Evolutionary conservation across 2,888 invertebrate genomes (phyloP).

Genomic region (Campopleginae sp.): DNA sequence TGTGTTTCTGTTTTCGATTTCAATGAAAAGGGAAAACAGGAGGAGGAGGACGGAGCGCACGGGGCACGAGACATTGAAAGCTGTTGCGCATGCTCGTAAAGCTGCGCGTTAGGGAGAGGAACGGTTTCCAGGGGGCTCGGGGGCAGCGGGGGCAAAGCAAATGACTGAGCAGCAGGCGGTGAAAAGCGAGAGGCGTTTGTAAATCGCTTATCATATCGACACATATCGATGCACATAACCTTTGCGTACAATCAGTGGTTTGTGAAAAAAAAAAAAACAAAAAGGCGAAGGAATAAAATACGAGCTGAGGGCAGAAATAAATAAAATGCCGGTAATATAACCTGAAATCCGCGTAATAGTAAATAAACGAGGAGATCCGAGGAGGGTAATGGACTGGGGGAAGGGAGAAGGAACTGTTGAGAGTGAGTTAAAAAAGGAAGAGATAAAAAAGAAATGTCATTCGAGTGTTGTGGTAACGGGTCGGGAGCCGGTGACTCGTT

Average conservation of each 20-base stretch:
- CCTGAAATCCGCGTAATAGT: constrained; percentile 10
- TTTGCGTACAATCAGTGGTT: constrained; percentile 8
- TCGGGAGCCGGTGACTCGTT: constrained; percentile 74
- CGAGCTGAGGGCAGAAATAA: neutral
- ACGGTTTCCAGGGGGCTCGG: neutral
- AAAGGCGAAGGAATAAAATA: neutral
- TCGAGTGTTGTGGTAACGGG: constrained; percentile 79
- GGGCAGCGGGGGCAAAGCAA: neutral
- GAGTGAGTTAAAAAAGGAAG: neutral
- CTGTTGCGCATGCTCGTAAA: constrained; percentile 19
- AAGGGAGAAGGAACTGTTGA: neutral
- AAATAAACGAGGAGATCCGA: neutral
- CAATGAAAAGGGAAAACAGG: constrained; percentile 78
- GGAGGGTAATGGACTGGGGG: neutral
- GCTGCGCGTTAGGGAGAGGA: neutral
- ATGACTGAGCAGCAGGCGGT: neutral
- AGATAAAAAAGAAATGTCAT: constrained; percentile 31
- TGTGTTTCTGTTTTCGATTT: constrained; percentile 73
- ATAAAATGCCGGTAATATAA: constrained; percentile 9
- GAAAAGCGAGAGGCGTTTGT: constrained; percentile 68
- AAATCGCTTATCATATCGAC: constrained; percentile 8
- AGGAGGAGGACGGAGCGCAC: neutral
- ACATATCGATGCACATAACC: constrained; percentile 17
- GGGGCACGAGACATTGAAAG: constrained; percentile 11
- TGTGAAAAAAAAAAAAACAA: too few relatives aligned